These are phyloP conservation scores for Machimus atricapillus DNA, from an alignment of 2,888 invertebrate species.

Conservation along the genomic window DNA sequence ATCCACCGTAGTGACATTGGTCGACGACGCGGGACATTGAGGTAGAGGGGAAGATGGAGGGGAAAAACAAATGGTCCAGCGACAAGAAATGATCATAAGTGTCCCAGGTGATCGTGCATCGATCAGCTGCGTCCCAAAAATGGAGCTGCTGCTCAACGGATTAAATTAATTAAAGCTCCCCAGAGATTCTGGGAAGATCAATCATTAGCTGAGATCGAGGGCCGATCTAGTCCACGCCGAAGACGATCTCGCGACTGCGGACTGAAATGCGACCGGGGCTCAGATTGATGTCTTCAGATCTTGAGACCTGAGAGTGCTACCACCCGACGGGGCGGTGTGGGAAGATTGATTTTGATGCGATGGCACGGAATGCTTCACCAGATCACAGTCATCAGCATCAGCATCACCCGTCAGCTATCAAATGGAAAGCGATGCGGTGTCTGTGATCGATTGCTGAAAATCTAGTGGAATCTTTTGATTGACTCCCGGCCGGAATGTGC, in stretches of 20 bases:
- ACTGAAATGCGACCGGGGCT: background rate
- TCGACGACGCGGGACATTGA: background rate
- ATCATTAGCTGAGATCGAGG: background rate
- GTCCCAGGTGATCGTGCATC: background rate
- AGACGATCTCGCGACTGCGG: background rate
- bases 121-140: background rate
- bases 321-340: background rate
- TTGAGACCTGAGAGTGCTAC: background rate
- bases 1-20: background rate
- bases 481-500: background rate
- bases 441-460: background rate
- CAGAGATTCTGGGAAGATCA: background rate
- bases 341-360: background rate
- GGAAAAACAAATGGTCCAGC: background rate
- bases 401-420: background rate
- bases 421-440: background rate
- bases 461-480: background rate
- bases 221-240: background rate
- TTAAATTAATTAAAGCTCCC: background rate
- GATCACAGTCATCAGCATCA: background rate
- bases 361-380: background rate
- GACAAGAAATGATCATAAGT: background rate
- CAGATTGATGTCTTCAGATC: background rate
- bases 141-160: background rate
- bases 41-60: background rate